Conservation (phyloP, 2,797 vertebrate genomes). For the Botia kubotai region DNA sequence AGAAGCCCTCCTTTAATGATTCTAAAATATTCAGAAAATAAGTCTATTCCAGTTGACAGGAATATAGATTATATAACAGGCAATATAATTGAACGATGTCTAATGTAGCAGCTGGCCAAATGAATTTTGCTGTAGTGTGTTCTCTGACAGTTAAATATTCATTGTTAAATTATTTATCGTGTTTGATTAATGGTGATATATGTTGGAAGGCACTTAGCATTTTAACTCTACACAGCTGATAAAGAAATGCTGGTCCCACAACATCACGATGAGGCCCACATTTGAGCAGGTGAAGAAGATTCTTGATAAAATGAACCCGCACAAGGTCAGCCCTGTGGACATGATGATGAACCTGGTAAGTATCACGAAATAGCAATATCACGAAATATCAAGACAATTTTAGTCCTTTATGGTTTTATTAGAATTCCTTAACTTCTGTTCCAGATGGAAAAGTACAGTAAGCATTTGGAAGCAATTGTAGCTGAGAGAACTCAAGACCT, state of each 20-base stretch:
- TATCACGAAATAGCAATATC: background rate
- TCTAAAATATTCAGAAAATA: too few relatives aligned
- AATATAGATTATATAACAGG: too few relatives aligned
- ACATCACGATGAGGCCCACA: slow-evolving; percentile 72
- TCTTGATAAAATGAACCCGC: slow-evolving; percentile 82
- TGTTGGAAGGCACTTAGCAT: slow-evolving; percentile 8
- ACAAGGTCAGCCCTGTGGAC: slow-evolving; percentile 83
- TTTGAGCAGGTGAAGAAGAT: slow-evolving; percentile 83
- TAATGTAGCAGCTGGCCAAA: too few relatives aligned
- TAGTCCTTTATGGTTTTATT: background rate
- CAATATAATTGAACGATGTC: too few relatives aligned
- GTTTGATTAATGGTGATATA: background rate
- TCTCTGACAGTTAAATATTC: too few relatives aligned
- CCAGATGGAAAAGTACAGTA: slow-evolving; percentile 85
- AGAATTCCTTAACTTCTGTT: background rate
- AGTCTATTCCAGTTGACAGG: too few relatives aligned
- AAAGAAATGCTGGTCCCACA: slow-evolving; percentile 80
- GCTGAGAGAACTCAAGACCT: slow-evolving; percentile 81
- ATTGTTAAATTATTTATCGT: background rate
- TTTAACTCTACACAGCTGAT: slow-evolving; percentile 71
- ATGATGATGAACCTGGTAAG: slow-evolving; percentile 85
- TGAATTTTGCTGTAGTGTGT: too few relatives aligned
- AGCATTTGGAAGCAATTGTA: slow-evolving; percentile 81
- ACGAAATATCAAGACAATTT: background rate
- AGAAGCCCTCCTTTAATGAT: too few relatives aligned